phyloP scores from a whole-genome alignment of 2,888 invertebrate species.

The Germaria angustata region DNA sequence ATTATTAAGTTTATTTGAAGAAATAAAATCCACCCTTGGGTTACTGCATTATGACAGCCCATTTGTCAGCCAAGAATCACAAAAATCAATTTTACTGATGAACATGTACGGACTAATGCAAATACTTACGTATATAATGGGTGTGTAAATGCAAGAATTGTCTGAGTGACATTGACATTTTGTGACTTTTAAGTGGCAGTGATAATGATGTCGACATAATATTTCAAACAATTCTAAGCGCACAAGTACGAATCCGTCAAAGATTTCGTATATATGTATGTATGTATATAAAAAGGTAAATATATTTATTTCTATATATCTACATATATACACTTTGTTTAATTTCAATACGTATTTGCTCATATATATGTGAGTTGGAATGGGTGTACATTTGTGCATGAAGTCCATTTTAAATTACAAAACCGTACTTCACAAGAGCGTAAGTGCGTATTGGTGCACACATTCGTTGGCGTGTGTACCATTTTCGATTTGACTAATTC shows the following conservation, averaged over 20 bases:
- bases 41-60: constrained; percentile 60
- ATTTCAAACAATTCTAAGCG: not conserved
- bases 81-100: constrained; percentile 54
- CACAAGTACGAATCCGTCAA: not conserved
- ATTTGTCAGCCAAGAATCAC: constrained; percentile 61
- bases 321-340: no score
- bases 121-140: not conserved
- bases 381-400: not conserved
- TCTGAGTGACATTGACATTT: constrained; percentile 47
- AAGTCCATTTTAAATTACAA: no score
- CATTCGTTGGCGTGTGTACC: no score
- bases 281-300: no score
- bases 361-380: no score
- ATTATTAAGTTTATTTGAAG: constrained; percentile 37
- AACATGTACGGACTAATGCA: not conserved
- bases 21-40: constrained; percentile 56
- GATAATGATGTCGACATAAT: constrained; percentile 2
- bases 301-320: no score
- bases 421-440: no score
- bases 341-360: no score
- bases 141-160: not conserved
- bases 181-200: constrained; percentile 14
- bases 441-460: no score
- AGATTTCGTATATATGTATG: no score
- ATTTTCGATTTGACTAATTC: no score